These are phyloP conservation scores for Turnix velox DNA, from an alignment of 2,113 vertebrate genomes.

Conservation along the genomic window DNA sequence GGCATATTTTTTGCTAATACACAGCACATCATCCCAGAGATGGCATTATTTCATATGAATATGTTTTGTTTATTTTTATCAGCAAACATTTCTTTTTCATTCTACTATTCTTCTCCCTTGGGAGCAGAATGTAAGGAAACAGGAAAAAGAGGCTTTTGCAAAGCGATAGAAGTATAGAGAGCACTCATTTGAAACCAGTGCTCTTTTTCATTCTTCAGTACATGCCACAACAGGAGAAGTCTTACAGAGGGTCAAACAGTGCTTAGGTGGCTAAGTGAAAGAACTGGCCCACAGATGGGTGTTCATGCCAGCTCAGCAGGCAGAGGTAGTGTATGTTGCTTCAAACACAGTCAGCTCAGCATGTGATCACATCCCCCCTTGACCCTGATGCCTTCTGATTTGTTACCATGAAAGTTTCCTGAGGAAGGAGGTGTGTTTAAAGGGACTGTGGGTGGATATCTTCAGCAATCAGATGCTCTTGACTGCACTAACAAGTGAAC, in stretches of 20 bases:
- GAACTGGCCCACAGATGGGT: conserved; percentile 45
- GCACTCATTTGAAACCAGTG: neutral
- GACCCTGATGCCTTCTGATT: conserved; percentile 12
- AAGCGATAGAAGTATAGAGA: neutral
- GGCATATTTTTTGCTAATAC: conserved; percentile 18
- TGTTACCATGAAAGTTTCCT: conserved; percentile 7
- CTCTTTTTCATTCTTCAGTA: neutral
- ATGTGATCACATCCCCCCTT: conserved; percentile 11
- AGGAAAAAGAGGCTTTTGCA: conserved; percentile 34
- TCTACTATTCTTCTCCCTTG: conserved; percentile 33
- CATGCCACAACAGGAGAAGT: neutral
- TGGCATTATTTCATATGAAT: conserved; percentile 53
- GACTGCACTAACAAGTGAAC: neutral
- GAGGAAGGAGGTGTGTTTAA: conserved; percentile 9
- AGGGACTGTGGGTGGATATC: neutral
- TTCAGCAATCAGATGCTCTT: neutral
- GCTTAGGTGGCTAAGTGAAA: conserved; percentile 29
- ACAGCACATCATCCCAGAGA: conserved; percentile 7
- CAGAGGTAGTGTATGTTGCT: conserved; percentile 23
- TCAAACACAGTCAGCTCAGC: conserved; percentile 30
- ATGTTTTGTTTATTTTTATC: conserved; percentile 61
- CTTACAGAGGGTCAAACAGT: conserved; percentile 29
- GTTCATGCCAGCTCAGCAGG: conserved; percentile 47
- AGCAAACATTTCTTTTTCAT: conserved; percentile 59
- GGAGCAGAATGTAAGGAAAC: conserved; percentile 16